Percentiles rank a stretch among this genome's conserved stretches.
Conservation (phyloP, 2,797 vertebrate species). For the Premnoplex brunnescens region DNA sequence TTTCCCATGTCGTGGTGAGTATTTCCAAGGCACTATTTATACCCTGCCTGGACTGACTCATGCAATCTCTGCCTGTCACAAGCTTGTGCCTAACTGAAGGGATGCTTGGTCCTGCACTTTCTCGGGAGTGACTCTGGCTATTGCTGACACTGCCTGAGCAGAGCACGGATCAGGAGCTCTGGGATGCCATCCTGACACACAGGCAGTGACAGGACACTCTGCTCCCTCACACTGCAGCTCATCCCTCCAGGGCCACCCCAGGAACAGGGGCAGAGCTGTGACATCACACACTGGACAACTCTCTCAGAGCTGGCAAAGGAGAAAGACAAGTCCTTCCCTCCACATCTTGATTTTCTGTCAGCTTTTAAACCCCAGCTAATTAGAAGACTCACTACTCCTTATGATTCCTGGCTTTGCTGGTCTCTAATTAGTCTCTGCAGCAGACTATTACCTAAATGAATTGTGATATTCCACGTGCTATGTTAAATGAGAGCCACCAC, state of each 20-base stretch:
- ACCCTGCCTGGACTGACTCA: neutral
- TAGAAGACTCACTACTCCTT: constrained; percentile 23
- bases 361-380: constrained; percentile 8
- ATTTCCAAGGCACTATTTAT: neutral
- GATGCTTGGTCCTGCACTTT: neutral
- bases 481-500: neutral
- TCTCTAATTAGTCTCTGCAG: constrained; percentile 57
- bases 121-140: neutral
- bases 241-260: neutral
- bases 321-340: neutral
- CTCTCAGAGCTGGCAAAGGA: neutral
- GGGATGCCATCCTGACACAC: accelerated
- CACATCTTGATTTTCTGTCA: constrained; percentile 46
- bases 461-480: constrained; percentile 42
- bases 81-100: neutral
- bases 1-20: neutral
- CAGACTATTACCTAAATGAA: constrained; percentile 50
- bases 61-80: neutral
- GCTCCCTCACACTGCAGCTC: neutral
- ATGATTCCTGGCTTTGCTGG: constrained; percentile 1
- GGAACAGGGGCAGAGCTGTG: neutral
- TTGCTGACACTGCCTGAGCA: neutral
- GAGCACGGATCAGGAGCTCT: neutral
- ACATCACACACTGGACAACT: neutral
- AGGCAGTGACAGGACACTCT: neutral